These are phyloP conservation scores for Pseudonaja textilis DNA, from an alignment of 2,113 vertebrate genomes.

Conservation along the genomic window DNA sequence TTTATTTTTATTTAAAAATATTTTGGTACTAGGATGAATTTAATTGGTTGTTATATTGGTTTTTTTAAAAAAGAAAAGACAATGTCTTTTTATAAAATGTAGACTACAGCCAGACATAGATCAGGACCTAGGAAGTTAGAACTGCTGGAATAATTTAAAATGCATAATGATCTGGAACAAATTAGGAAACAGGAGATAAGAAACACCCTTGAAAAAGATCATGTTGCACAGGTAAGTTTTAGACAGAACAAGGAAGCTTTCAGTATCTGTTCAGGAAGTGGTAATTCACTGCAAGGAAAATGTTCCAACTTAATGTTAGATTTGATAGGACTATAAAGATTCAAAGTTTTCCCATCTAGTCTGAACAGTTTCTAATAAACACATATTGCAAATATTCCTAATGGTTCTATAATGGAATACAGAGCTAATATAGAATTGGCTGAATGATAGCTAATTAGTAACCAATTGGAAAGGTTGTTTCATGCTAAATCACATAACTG, in stretches of 20 bases:
- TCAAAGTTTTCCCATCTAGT: not conserved
- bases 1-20: not conserved
- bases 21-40: not conserved
- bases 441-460: not conserved
- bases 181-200: not conserved
- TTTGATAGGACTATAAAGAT: not conserved
- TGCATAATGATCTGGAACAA: not conserved
- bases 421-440: not conserved
- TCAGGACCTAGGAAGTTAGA: not conserved
- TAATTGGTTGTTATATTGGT: not conserved
- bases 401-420: not conserved
- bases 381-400: not conserved
- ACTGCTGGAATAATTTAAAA: not conserved
- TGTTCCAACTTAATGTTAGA: not conserved
- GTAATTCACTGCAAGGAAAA: not conserved
- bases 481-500: not conserved
- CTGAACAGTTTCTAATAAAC: not conserved
- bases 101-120: not conserved
- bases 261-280: not conserved
- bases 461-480: not conserved
- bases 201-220: not conserved
- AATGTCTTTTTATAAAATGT: not conserved
- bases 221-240: not conserved
- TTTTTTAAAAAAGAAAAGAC: not conserved
- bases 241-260: not conserved